These are phyloP conservation scores for Crematogaster levior DNA, from an alignment of 2,888 invertebrate genomes.

Conservation along the genomic window DNA sequence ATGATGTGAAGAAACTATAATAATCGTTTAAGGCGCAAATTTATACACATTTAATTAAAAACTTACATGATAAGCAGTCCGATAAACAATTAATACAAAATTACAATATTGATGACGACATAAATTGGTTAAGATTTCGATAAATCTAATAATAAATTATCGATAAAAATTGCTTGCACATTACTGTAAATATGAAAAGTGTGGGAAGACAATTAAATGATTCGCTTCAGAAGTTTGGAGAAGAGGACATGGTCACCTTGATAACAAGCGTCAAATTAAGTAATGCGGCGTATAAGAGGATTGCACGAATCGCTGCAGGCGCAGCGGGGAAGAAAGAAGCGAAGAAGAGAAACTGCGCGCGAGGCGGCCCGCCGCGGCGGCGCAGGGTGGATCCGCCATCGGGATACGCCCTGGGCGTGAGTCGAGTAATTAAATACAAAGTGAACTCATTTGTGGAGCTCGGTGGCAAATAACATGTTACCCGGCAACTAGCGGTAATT, in stretches of 20 bases:
- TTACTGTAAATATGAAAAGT: not conserved
- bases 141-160: no score
- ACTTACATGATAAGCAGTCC: no score
- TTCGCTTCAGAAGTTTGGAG: not conserved
- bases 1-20: no score
- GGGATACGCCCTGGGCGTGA: conserved; percentile 84
- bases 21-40: no score
- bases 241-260: not conserved
- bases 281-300: not conserved
- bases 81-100: no score
- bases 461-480: conserved; percentile 84
- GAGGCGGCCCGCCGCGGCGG: conserved; percentile 52
- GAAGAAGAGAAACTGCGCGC: conserved; percentile 55
- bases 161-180: not conserved
- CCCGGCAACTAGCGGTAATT: conserved; percentile 81
- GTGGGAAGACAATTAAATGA: not conserved
- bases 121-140: no score
- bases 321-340: conserved; percentile 13
- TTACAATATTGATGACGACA: no score
- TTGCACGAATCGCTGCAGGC: not conserved
- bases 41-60: no score
- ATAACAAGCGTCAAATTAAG: conserved; percentile 8
- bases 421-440: conserved; percentile 84
- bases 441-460: conserved; percentile 84
- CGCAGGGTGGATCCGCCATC: conserved; percentile 67